Evolutionary conservation across 2,797 vertebrate species (phyloP), one percentile per base, ranked within the genome.

Genomic region (Pantherophis alleghaniensis): DNA sequence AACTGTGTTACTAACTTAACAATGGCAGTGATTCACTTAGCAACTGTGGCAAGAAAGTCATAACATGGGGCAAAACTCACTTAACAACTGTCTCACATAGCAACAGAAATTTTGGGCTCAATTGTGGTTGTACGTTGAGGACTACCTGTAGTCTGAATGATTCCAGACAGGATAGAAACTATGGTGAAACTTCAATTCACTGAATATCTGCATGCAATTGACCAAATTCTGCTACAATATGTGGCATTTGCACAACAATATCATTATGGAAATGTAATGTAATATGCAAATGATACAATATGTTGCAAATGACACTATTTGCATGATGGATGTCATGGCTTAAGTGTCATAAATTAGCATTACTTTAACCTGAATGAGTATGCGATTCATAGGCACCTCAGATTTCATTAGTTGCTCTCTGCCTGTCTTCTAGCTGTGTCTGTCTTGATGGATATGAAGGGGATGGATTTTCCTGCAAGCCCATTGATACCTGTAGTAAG

Each of bases 371-470:
- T 92, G 88, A 92, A 87, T 90, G 7, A 59, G 22, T 24, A 83
- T 47, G 74, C 4, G 2, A 47, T 83, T 83, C 20, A 1, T 12
- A 47, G 74, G 37, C 37, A 83, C 37, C 42, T 86, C 37, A 32
- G n/a, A 57, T 59, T 57, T 89, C 66, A 86, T 60, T 90, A 89
- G 89, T 16, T 13, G 47, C 24, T 86, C 12, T 87, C 3, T 59
- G 59, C 69, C 16, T 94, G 4, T 26, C 60, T 96, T 93, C n/a
- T 94, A 99, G 99, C 95, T 99, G 99, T 96, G 79, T 98, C 93
- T 99, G 99, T 94, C 94, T 94, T 28, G 96, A 98, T 90, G 99
- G 99, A 88, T 99, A 98, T 0, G 98, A 99, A n/a, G 99, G 99
- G 0, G 98, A 99, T 0, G 99, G 99, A 53, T 98, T 98, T 97